A percentile compares a stretch with the other conserved stretches of the same genome.
These are phyloP conservation scores for Nephrotoma flavescens DNA, from an alignment of 2,888 invertebrate genomes.

Conservation along the genomic window DNA sequence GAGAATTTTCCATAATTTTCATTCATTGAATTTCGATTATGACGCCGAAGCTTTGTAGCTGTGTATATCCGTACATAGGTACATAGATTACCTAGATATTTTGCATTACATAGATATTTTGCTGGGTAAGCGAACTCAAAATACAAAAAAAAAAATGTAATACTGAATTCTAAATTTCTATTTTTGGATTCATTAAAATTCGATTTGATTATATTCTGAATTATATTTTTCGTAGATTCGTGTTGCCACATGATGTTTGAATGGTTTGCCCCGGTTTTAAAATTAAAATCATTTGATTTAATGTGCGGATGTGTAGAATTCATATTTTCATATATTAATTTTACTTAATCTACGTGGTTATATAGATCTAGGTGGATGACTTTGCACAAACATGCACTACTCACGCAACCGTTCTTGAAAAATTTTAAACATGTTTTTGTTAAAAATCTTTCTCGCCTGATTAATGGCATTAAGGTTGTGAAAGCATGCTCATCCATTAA, in stretches of 20 bases:
- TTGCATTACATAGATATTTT: neutral
- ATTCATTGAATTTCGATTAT: neutral
- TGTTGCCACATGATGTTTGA: neutral
- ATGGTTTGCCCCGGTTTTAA: neutral
- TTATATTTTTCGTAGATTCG: neutral
- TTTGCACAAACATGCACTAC: no score
- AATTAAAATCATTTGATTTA: neutral
- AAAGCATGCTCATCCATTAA: no score
- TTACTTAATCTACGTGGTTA: no score
- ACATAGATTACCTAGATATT: neutral
- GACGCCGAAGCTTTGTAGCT: neutral
- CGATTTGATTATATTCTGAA: neutral
- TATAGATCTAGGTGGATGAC: no score
- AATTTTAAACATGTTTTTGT: no score
- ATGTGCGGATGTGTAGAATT: neutral
- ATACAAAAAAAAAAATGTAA: neutral
- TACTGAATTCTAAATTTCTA: neutral
- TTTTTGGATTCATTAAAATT: neutral
- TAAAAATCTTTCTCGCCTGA: no score
- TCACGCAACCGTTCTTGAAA: no score
- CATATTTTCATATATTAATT: no score
- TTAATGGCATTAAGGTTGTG: no score
- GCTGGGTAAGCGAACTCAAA: neutral
- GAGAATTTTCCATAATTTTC: neutral
- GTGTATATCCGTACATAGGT: neutral